Conservation (phyloP, 1,140 invertebrate genomes). For the Drosophila carrolli region DNA sequence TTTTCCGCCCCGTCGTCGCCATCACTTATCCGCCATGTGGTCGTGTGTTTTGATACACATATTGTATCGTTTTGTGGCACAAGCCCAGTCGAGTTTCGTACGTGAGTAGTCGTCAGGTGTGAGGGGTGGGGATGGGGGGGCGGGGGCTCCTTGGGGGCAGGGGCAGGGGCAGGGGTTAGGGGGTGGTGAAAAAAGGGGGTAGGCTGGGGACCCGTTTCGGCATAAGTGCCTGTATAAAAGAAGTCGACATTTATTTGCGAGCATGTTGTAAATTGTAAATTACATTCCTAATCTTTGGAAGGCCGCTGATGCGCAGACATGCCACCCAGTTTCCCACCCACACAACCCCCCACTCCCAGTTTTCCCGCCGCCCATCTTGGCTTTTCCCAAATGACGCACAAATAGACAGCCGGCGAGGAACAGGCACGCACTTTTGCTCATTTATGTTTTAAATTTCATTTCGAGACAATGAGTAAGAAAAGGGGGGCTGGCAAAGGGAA, state of each 20-base stretch:
- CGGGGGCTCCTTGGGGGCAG: not conserved
- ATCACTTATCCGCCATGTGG: conserved; percentile 48
- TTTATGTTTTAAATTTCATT: conserved; percentile 82
- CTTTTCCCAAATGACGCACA: conserved; percentile 48
- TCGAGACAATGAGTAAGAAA: conserved; percentile 46
- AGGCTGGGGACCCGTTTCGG: conserved; percentile 27
- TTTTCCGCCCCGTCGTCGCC: not conserved
- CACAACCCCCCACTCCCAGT: conserved; percentile 9
- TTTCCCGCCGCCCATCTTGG: not conserved
- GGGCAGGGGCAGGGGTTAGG: no score
- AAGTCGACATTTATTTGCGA: conserved; percentile 83
- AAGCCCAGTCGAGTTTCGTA: conserved; percentile 31
- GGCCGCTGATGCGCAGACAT: conserved; percentile 29
- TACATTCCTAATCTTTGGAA: conserved; percentile 81
- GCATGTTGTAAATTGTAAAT: conserved; percentile 84
- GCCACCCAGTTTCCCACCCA: conserved; percentile 35
- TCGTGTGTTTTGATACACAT: conserved; percentile 81
- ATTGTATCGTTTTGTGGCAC: conserved; percentile 77
- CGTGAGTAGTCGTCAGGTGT: conserved; percentile 24
- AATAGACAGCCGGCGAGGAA: conserved; percentile 48
- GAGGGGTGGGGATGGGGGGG: conserved; percentile 1
- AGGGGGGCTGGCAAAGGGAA: not conserved
- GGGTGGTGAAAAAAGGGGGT: not conserved
- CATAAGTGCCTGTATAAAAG: conserved; percentile 80
- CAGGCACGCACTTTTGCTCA: conserved; percentile 79